Conservation (phyloP, 2,888 invertebrate species). For the Leucozona laternaria region DNA sequence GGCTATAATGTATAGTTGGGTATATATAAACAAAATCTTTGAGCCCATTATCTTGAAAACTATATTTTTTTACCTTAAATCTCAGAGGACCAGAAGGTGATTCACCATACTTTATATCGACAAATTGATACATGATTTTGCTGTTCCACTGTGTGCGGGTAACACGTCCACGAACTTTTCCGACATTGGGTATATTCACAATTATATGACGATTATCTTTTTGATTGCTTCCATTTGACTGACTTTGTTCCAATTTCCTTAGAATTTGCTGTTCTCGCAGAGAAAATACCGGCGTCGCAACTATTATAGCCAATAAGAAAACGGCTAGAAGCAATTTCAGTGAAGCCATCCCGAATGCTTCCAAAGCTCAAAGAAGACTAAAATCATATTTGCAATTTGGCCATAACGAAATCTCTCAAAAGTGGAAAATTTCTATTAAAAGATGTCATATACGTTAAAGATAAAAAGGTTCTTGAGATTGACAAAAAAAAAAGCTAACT, state of each 20-base stretch:
- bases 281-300: not conserved
- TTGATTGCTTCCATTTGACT: not conserved
- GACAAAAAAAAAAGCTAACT: not conserved
- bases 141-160: slow-evolving; percentile 80
- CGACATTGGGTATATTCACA: slow-evolving; percentile 78
- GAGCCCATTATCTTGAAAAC: not conserved
- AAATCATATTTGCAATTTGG: slow-evolving; percentile 5
- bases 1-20: slow-evolving; percentile 76
- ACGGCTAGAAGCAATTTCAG: not conserved
- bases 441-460: not conserved
- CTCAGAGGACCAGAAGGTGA: slow-evolving; percentile 78
- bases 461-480: not conserved
- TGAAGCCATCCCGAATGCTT: slow-evolving; percentile 22
- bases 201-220: slow-evolving; percentile 70
- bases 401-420: slow-evolving; percentile 19
- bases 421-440: not conserved
- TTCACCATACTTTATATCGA: slow-evolving; percentile 82
- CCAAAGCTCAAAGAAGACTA: slow-evolving; percentile 24
- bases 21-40: not conserved
- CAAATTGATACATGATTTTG: slow-evolving; percentile 79
- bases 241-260: not conserved
- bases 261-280: not conserved
- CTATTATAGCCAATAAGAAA: not conserved
- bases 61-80: slow-evolving; percentile 78
- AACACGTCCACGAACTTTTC: slow-evolving; percentile 79